phyloP scores from a whole-genome alignment of 2,113 vertebrate species.

The Apeltes quadracus region DNA sequence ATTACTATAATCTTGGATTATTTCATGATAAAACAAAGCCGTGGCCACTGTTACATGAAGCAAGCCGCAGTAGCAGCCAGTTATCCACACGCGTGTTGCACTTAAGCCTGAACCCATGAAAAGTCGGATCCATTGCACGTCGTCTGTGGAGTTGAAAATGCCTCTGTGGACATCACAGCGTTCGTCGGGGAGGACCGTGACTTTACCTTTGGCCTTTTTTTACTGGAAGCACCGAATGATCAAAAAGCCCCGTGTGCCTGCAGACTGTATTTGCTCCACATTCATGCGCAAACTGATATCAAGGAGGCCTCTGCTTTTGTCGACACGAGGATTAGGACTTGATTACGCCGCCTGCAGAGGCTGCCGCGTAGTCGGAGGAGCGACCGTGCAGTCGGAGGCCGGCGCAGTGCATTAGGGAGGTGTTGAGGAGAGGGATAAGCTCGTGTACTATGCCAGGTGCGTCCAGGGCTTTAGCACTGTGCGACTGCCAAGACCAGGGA shows the following conservation, averaged over 20 bases:
- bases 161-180: slow-evolving; percentile 9
- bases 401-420: slow-evolving; percentile 55
- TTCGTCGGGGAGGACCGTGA: slow-evolving; percentile 26
- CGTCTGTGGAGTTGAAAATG: slow-evolving; percentile 14
- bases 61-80: neutral
- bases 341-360: slow-evolving; percentile 57
- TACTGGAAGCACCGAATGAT: slow-evolving; percentile 15
- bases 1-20: neutral
- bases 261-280: slow-evolving; percentile 35
- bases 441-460: slow-evolving; percentile 71
- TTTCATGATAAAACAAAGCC: neutral
- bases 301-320: slow-evolving; percentile 53
- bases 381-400: slow-evolving; percentile 27
- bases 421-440: slow-evolving; percentile 69
- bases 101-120: slow-evolving; percentile 5
- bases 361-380: slow-evolving; percentile 42
- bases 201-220: slow-evolving; percentile 43
- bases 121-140: slow-evolving; percentile 30
- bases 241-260: slow-evolving; percentile 18
- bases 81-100: neutral
- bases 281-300: slow-evolving; percentile 51
- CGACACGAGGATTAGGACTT: slow-evolving; percentile 64
- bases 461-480: slow-evolving; percentile 59
- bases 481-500: slow-evolving; percentile 61
- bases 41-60: neutral